Base-by-base conservation (phyloP, 2,113 vertebrate species). In the Dasypus novemcinctus region DNA sequence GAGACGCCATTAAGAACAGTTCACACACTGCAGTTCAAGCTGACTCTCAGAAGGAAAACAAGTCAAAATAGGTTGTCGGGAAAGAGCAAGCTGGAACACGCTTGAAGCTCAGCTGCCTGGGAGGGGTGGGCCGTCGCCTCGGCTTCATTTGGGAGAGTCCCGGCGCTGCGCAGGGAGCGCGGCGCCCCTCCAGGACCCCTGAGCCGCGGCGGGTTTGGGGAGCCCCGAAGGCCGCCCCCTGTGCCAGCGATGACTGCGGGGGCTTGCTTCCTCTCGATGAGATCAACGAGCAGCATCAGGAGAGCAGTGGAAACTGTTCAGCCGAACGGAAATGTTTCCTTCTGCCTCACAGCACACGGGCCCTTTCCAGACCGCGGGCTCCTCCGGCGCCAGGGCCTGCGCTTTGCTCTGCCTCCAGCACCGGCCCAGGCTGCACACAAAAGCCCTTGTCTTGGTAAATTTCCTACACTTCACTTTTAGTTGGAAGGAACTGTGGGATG, bases 301-400 rank as follows among this genome's bases (percentile, higher is more conserved):
- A 5, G 9, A 27, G 31, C 38, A 41, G 18, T 1, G n/a, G 4
- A 4, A 3, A 0, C 20, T n/a, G 12, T 18, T 29, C 20, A 14
- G 76, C 41, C 69, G 11, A 46, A 49, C 46, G 8, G 46, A 49
- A 49, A 5, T 29, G 57, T 18, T 38, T 9, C 25, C 33, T 66
- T 79, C 57, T 31, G 46, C 64, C 41, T 57, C 31, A 14, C 21
- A 9, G 18, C 20, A 21, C 18, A 8, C 21, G 8, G 3, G 13
- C 13, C 29, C 36, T 38, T 64, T 57, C 57, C 38, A 29, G 14
- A 31, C 7, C 4, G 13, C 18, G 13, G 25, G n/a, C 3, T 41
- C 9, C 25, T 52, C 21, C 1, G 0, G 46, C 20, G 33, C 11
- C 46, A 7, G 15, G 52, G 13, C 29, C 1, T 0, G 1, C 8